Evolutionary conservation across 92 coral and sea anemone species (phyloP).

Genomic region (Palythoa grandis): DNA sequence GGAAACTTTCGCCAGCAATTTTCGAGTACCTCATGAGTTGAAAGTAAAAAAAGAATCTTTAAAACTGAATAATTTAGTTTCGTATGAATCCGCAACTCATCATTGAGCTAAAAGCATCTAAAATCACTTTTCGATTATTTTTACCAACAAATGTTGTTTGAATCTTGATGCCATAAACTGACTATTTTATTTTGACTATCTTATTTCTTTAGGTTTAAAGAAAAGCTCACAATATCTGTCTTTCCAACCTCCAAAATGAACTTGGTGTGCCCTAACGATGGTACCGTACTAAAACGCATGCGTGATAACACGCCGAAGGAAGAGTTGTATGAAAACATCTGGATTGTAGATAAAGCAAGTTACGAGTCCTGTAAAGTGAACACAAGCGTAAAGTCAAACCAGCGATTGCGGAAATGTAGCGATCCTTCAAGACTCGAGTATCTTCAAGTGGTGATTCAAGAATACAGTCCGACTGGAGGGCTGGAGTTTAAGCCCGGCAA

Average conservation of each 20-base stretch:
- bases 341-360: slow-evolving; percentile 32
- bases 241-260: slow-evolving; percentile 11
- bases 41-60: too few species aligned
- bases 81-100: too few species aligned
- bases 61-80: too few species aligned
- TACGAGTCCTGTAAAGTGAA: slow-evolving; percentile 12
- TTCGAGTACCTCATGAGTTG: too few species aligned
- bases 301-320: slow-evolving; percentile 1
- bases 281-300: neutral
- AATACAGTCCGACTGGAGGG: slow-evolving; percentile 1
- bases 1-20: too few species aligned
- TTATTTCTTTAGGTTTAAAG: neutral
- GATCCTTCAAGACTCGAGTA: neutral
- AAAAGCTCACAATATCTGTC: neutral
- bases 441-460: neutral
- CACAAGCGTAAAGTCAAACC: neutral
- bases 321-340: slow-evolving; percentile 17
- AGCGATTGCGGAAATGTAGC: neutral
- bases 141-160: neutral
- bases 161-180: neutral
- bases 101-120: too few species aligned
- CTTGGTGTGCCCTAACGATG: slow-evolving; percentile 20
- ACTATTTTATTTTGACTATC: neutral
- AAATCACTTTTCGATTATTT: neutral
- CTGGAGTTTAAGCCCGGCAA: neutral